A percentile compares a stretch with the other conserved stretches of the same genome.
phyloP scores from a whole-genome alignment of 2,113 vertebrate species.

The Labrus mixtus region DNA sequence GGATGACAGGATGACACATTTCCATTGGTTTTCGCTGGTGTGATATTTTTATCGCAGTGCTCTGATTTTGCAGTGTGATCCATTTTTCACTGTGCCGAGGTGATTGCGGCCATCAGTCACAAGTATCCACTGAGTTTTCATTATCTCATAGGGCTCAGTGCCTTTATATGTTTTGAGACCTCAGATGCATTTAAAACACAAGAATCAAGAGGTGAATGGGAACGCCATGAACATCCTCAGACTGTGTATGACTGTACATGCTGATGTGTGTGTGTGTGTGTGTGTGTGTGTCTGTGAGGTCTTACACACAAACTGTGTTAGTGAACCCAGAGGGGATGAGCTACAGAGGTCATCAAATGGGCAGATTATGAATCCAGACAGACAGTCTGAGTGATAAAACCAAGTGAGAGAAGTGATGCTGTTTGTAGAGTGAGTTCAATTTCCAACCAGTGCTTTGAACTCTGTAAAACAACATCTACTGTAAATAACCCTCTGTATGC shows the following conservation, averaged over 20 bases:
- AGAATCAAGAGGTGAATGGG: conserved; percentile 25
- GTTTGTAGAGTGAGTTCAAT: conserved; percentile 28
- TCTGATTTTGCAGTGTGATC: conserved; percentile 13
- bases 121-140: conserved; percentile 52
- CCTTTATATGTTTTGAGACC: conserved; percentile 46
- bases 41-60: conserved; percentile 49
- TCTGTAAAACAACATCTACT: not conserved
- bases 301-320: conserved; percentile 37
- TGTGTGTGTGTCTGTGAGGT: conserved; percentile 16
- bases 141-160: conserved; percentile 23
- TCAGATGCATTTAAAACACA: conserved; percentile 36
- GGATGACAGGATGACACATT: conserved; percentile 61
- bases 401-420: conserved; percentile 10
- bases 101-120: conserved; percentile 58
- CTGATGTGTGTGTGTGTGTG: conserved; percentile 3
- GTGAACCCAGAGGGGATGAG: conserved; percentile 45
- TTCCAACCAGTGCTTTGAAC: conserved; percentile 5
- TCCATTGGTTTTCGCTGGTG: conserved; percentile 25
- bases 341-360: conserved; percentile 47
- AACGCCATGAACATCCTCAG: not conserved
- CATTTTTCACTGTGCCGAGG: conserved; percentile 37
- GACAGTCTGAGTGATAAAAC: conserved; percentile 20
- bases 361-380: conserved; percentile 52
- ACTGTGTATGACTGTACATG: conserved; percentile 10
- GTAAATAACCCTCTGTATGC: not conserved